Base-by-base conservation (phyloP, 2,888 invertebrate species). In the Polydrusus pterygomalis region DNA sequence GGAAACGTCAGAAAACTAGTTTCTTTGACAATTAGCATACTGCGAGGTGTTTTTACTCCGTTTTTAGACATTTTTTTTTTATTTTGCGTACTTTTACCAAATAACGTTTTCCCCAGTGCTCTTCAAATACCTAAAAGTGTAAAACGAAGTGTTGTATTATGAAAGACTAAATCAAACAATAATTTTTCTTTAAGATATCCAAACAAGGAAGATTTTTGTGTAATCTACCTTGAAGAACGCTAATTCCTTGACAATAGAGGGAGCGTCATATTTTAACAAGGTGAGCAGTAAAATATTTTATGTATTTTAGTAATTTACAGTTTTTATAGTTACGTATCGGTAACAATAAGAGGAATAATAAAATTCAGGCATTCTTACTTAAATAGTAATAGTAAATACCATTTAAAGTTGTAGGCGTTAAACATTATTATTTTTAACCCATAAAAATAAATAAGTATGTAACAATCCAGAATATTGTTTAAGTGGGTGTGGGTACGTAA, bases 1-100 rank as follows among this genome's bases (percentile, higher is more conserved):
- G 64, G 7, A 30, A n/a, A 67, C 67, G 67, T 54, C 67, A 54
- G 18, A 49, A 11, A 47, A 47, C 40, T 38, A 25, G 67, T 65
- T 67, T 38, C 38, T 60, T 60, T 15, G 58, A 60, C 18, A 18
- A 38, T 0, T 60, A 15, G 17, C 38, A 60, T 38, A 60, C 18
- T 38, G 38, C 13, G 15, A 38, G 38, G 58, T 38, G 38, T 17
- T 60, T 60, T 60, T 38, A 17, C 17, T 17, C 10, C 30, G 30
- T 54, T 34, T 56, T 34, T 56, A 7, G 34, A 56, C 56, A n/a
- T 30, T 54, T 34, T 60, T 40, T 38, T 3, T 60, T 60, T 40
- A 18, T 60, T 56, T 56, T 56, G 9, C 30, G 38, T 60, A 17
- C 38, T 60, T 60, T 30, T 38, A 60, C 10, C 17, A 40, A 2